Conservation (phyloP, 2,888 invertebrate genomes). For the Gymnosoma rotundatum region DNA sequence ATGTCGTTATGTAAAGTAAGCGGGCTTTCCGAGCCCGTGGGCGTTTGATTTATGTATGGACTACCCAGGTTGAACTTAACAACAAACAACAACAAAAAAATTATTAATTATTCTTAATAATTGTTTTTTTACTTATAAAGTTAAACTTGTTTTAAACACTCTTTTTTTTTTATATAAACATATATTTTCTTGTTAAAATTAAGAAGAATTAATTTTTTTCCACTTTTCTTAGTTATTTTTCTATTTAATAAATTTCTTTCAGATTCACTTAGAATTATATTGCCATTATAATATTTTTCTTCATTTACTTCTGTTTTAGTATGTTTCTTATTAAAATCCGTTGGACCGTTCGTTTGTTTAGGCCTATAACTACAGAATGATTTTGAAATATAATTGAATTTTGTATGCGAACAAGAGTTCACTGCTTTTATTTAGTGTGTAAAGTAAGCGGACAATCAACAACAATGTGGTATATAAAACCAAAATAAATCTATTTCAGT, state of each 20-base stretch:
- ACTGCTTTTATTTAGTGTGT: conserved; percentile 44
- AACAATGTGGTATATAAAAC: conserved; percentile 48
- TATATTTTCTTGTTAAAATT: neutral
- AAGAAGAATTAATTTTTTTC: neutral
- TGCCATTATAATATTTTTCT: conserved; percentile 3
- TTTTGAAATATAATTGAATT: conserved; percentile 77
- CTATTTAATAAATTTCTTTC: neutral
- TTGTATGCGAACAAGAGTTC: conserved; percentile 44
- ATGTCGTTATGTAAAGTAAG: conserved; percentile 51
- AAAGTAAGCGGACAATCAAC: conserved; percentile 37
- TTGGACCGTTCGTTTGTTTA: conserved; percentile 79
- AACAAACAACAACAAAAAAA: neutral
- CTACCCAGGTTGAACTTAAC: conserved; percentile 82
- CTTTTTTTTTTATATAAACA: neutral
- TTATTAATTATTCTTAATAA: conserved; percentile 24
- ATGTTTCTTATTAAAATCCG: conserved; percentile 52
- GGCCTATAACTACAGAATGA: conserved; percentile 82
- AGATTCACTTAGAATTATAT: conserved; percentile 15
- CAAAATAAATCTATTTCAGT: conserved; percentile 36
- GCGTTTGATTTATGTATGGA: conserved; percentile 80
- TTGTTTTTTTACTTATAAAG: neutral
- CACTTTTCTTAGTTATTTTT: conserved; percentile 11
- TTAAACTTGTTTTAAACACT: neutral
- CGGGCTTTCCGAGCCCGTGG: conserved; percentile 81
- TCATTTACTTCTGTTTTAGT: conserved; percentile 11